Evolutionary conservation across 1,140 invertebrate genomes (phyloP).

Genomic region (Scaptomyza hsui): DNA sequence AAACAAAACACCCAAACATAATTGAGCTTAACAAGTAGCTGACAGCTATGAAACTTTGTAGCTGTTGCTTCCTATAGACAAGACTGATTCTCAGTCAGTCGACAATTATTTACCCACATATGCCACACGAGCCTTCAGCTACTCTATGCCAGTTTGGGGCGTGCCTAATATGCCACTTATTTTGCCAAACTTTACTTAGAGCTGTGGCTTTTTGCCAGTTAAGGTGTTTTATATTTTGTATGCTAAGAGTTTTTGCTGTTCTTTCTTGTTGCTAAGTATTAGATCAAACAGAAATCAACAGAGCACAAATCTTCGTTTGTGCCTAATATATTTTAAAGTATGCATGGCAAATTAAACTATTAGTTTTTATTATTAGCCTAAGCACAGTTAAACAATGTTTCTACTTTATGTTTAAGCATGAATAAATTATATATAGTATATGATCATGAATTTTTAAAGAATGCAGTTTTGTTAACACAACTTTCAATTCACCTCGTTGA

Average conservation of each 20-base stretch:
- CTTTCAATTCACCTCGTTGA: not conserved
- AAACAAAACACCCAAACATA: constrained; percentile 6
- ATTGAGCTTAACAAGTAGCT: constrained; percentile 26
- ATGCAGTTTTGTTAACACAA: not conserved
- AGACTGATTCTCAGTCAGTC: constrained; percentile 29
- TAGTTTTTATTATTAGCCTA: too few relatives aligned
- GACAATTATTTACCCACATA: constrained; percentile 37
- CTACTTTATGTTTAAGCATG: too few relatives aligned
- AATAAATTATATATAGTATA: too few relatives aligned
- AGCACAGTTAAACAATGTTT: too few relatives aligned
- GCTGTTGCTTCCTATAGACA: constrained; percentile 25
- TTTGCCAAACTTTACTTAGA: not conserved
- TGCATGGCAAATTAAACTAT: too few relatives aligned
- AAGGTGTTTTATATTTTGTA: too few relatives aligned
- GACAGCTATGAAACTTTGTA: not conserved
- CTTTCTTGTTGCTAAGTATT: too few relatives aligned
- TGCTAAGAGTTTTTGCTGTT: too few relatives aligned
- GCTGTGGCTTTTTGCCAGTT: too few relatives aligned
- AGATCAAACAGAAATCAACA: not conserved
- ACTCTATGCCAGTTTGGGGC: not conserved
- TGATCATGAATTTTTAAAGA: not conserved
- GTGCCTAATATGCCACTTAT: not conserved
- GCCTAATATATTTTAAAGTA: too few relatives aligned
- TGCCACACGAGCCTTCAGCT: not conserved
- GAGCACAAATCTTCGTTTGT: too few relatives aligned